Evolutionary conservation across 2,888 invertebrate genomes (phyloP).

Genomic region (Zeuzera pyrina): DNA sequence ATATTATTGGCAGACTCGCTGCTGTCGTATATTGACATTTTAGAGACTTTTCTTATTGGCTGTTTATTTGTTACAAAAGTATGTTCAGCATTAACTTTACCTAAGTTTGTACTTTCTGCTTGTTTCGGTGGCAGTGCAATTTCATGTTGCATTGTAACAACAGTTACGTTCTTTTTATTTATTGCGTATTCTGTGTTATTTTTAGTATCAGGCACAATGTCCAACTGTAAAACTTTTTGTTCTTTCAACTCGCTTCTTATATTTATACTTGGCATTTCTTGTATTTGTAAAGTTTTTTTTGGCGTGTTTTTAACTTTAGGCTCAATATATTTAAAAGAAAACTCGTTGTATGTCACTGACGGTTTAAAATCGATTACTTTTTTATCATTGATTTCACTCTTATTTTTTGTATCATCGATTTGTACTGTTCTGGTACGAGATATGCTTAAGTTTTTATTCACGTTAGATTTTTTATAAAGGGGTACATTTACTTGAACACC

Average conservation of each 20-base stretch:
- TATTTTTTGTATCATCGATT: constrained; percentile 34
- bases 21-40: constrained; percentile 49
- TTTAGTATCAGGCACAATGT: constrained; percentile 50
- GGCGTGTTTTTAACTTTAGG: constrained; percentile 22
- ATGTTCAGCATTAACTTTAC: neutral
- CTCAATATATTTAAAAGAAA: constrained; percentile 38
- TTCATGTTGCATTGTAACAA: constrained; percentile 38
- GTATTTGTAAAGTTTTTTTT: constrained; percentile 40
- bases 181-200: constrained; percentile 17
- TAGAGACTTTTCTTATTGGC: constrained; percentile 39
- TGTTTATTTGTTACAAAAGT: constrained; percentile 5
- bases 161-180: constrained; percentile 38
- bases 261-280: constrained; percentile 64
- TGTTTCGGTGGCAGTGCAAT: neutral
- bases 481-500: constrained; percentile 27
- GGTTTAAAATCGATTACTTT: constrained; percentile 27
- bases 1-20: constrained; percentile 45
- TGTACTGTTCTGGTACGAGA: constrained; percentile 42
- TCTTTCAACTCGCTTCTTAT: constrained; percentile 63
- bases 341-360: constrained; percentile 47
- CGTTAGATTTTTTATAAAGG: constrained; percentile 24
- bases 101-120: neutral
- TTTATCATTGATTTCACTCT: constrained; percentile 24
- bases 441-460: constrained; percentile 35
- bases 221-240: constrained; percentile 63